These are phyloP conservation scores for Tetramorium bicarinatum DNA, from an alignment of 2,888 invertebrate genomes.

Conservation along the genomic window DNA sequence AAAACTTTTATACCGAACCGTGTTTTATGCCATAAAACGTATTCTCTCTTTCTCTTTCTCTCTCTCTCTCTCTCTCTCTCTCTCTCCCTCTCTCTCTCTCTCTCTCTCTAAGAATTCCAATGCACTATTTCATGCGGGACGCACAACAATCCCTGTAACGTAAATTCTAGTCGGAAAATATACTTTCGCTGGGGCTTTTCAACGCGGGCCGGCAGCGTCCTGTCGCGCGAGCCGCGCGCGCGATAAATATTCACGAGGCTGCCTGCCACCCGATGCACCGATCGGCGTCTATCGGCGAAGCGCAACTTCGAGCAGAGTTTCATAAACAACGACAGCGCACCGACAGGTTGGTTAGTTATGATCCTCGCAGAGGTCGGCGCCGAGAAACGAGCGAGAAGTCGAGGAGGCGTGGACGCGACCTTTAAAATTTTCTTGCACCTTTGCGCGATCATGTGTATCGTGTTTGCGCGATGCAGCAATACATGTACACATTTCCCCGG, in stretches of 20 bases:
- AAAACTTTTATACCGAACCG: neutral
- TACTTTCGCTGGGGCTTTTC: constrained; percentile 53
- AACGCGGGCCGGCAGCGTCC: constrained; percentile 66
- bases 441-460: constrained; percentile 65
- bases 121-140: constrained; percentile 15
- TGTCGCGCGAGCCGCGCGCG: constrained; percentile 60
- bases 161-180: constrained; percentile 39
- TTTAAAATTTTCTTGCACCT: constrained; percentile 81
- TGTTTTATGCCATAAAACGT: constrained; percentile 18
- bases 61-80: neutral
- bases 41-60: neutral
- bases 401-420: constrained; percentile 78
- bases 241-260: constrained; percentile 74
- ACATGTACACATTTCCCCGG: neutral
- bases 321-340: constrained; percentile 80
- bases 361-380: constrained; percentile 65
- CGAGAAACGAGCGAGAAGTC: constrained; percentile 68
- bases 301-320: constrained; percentile 70
- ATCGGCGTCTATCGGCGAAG: constrained; percentile 54
- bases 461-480: neutral
- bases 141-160: constrained; percentile 6
- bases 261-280: constrained; percentile 65
- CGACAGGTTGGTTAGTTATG: constrained; percentile 80
- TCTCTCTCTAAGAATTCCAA: constrained; percentile 21
- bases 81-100: neutral